Evolutionary conservation across 2,888 invertebrate genomes (phyloP).

Genomic region (Serripes groenlandicus): DNA sequence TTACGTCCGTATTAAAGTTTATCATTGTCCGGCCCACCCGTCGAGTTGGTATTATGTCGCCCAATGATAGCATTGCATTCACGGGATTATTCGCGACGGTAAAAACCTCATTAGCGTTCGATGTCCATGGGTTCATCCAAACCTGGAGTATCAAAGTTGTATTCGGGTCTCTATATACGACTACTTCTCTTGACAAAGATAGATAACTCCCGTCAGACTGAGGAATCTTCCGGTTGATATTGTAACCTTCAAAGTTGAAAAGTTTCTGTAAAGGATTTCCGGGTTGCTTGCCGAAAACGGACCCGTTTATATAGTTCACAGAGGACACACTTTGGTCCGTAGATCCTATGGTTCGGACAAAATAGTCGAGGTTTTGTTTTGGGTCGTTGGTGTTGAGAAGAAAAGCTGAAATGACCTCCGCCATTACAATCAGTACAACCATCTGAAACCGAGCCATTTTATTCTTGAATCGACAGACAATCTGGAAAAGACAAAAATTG

Average conservation of each 20-base stretch:
- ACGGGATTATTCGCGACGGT: conserved; percentile 70
- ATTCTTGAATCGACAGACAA: no score
- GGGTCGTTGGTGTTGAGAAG: conserved; percentile 39
- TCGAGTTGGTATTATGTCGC: conserved; percentile 27
- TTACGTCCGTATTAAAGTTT: conserved; percentile 59
- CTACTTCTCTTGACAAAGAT: conserved; percentile 67
- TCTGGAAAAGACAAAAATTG: no score
- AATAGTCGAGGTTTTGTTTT: conserved; percentile 60
- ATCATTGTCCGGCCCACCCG: conserved; percentile 19
- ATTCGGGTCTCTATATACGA: conserved; percentile 66
- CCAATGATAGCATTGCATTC: conserved; percentile 43
- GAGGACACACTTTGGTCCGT: conserved; percentile 33
- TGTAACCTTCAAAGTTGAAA: conserved; percentile 72
- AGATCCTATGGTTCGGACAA: conserved; percentile 58
- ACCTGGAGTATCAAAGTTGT: conserved; percentile 62
- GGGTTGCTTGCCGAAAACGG: conserved; percentile 57
- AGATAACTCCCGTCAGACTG: conserved; percentile 61
- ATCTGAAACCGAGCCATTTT: neutral
- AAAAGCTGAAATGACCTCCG: neutral
- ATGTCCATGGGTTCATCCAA: conserved; percentile 63
- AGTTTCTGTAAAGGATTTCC: conserved; percentile 47
- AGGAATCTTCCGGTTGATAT: conserved; percentile 62
- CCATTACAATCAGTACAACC: neutral
- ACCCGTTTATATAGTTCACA: conserved; percentile 66
- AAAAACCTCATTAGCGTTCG: conserved; percentile 67